phyloP scores from a whole-genome alignment of 2,797 vertebrate genomes.

The Lophius americanus region DNA sequence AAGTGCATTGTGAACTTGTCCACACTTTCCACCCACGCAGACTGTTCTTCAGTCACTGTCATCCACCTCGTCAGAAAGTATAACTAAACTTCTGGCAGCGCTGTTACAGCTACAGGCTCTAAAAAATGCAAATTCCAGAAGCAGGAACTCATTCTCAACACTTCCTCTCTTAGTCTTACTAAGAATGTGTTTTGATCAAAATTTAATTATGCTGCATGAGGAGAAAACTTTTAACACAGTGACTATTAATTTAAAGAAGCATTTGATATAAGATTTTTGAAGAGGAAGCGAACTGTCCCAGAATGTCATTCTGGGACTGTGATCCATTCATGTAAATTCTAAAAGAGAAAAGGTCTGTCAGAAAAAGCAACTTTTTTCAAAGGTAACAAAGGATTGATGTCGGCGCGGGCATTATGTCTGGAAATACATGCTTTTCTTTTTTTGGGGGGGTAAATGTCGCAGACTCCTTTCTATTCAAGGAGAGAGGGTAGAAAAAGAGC shows the following conservation, averaged over 20 bases:
- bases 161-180: conserved; percentile 56
- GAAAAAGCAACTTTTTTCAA: conserved; percentile 85
- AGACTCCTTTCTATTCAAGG: conserved; percentile 61
- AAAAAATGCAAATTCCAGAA: conserved; percentile 60
- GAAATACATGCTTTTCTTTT: conserved; percentile 70
- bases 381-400: conserved; percentile 83
- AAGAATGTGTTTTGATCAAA: conserved; percentile 61
- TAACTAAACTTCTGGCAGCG: conserved; percentile 49
- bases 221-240: conserved; percentile 8
- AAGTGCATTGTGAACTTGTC: conserved; percentile 30
- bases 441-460: conserved; percentile 62
- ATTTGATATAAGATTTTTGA: conserved; percentile 17
- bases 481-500: conserved; percentile 20
- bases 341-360: conserved; percentile 81
- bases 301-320: conserved; percentile 77
- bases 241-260: neutral
- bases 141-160: conserved; percentile 59
- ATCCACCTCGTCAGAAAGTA: conserved; percentile 49
- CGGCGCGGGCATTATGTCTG: conserved; percentile 81
- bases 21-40: conserved; percentile 25
- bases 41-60: conserved; percentile 20
- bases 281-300: conserved; percentile 43
- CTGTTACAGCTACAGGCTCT: conserved; percentile 46
- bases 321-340: conserved; percentile 76
- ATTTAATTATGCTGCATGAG: conserved; percentile 46